Conservation (phyloP, 23 tunicate genomes). For the Clavelina lepadiformis region DNA sequence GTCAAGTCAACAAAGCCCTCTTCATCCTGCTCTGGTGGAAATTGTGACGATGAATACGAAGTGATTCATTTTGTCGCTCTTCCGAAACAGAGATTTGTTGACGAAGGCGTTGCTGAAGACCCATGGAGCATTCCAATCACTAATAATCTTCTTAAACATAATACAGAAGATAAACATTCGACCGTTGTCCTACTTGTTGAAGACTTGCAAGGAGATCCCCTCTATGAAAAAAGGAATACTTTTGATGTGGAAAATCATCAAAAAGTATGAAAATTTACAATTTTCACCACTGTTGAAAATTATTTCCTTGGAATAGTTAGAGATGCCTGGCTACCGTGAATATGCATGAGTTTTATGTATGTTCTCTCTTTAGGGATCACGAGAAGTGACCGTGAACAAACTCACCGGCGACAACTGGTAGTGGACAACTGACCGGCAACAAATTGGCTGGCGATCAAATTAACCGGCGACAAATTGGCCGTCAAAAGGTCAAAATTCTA, state of each 20-base stretch:
- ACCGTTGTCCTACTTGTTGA: slow-evolving; percentile 26
- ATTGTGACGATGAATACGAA: not conserved
- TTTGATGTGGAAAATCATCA: not conserved
- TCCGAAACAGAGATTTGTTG: not conserved
- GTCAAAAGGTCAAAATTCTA: too few species aligned
- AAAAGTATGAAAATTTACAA: not conserved
- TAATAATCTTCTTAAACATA: not conserved
- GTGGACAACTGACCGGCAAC: too few species aligned
- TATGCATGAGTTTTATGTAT: too few species aligned
- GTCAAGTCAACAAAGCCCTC: not conserved
- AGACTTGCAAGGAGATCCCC: slow-evolving; percentile 45
- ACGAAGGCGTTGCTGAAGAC: slow-evolving; percentile 7
- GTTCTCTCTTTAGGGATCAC: too few species aligned
- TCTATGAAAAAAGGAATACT: slow-evolving; percentile 12
- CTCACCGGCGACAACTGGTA: too few species aligned
- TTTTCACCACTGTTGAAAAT: not conserved
- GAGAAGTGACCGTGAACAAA: too few species aligned
- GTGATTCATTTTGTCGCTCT: slow-evolving; percentile 1
- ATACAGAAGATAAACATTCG: not conserved
- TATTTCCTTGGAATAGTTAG: too few species aligned
- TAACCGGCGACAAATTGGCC: too few species aligned
- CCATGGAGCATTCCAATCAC: slow-evolving; percentile 46
- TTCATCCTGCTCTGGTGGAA: not conserved
- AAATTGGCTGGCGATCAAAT: too few species aligned
- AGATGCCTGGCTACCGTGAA: too few species aligned